These are phyloP conservation scores for Mycalesis mineus DNA, from an alignment of 2,888 invertebrate species.

Conservation along the genomic window DNA sequence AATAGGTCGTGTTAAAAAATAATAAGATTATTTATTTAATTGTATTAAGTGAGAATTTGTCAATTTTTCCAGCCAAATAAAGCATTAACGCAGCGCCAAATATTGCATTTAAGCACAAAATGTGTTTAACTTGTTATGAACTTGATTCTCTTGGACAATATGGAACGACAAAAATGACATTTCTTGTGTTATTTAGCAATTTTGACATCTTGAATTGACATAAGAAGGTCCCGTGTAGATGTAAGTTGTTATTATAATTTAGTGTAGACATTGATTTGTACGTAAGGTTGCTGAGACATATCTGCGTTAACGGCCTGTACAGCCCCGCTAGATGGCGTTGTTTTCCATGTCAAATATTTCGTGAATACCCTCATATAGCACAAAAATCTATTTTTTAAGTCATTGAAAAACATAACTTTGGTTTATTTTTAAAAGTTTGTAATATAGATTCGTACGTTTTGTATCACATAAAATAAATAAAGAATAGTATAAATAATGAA, in stretches of 20 bases:
- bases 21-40: no score
- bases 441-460: neutral
- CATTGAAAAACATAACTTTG: no score
- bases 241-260: slow-evolving; percentile 49
- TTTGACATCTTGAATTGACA: neutral
- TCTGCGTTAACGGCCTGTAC: slow-evolving; percentile 34
- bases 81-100: slow-evolving; percentile 10
- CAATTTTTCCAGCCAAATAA: slow-evolving; percentile 20
- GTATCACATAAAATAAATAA: neutral
- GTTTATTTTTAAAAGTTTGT: neutral
- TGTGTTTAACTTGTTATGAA: slow-evolving; percentile 5
- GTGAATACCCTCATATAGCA: neutral
- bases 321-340: slow-evolving; percentile 31
- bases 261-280: slow-evolving; percentile 32
- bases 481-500: neutral
- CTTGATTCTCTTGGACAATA: neutral
- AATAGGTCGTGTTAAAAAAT: no score
- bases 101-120: slow-evolving; percentile 17
- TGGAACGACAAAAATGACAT: neutral
- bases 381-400: neutral
- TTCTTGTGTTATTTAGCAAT: neutral
- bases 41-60: slow-evolving; percentile 2
- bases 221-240: neutral
- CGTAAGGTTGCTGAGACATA: slow-evolving; percentile 49
- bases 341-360: neutral